Evolutionary conservation across 2,888 invertebrate genomes (phyloP), one percentile per base, ranked within the genome.

Genomic region (Drosophila greeni): DNA sequence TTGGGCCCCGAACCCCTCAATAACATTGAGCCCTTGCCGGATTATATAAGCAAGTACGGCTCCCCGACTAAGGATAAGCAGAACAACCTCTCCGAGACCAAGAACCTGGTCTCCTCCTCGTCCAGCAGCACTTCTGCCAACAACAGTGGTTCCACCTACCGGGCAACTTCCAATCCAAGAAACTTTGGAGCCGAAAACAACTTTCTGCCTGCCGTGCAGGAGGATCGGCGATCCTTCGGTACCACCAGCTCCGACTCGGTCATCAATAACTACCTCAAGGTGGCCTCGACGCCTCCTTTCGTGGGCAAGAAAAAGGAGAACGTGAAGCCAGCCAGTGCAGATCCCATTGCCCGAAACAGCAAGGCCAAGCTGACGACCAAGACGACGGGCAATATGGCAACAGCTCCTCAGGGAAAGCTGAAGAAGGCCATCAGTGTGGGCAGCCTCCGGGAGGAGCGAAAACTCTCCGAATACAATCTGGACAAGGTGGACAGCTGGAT

Each of bases 401-500:
- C 34, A 9, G 26, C 64, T 7, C 12, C 31, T 8, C 34, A 37
- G 5, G 72, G 73, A 0, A 86, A 82, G 20, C 72, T 76, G 2
- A 81, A 75, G 66, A 86, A 86, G 53, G 79, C 86, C 14, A 76
- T 81, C 39, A 85, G 85, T 55, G 83, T 82, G 54, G 76, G 85
- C 11, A 82, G 74, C 36, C 64, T 85, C 29, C 75, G 88, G 2
- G 86, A 89, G 62, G 88, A 89, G 54, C 82, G 87, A 0, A 88
- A 87, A 65, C 66, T 89, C 6, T 86, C 84, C 49, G 88, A 89
- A 58, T 89, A 89, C 59, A 86, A 89, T 74, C 74, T 89, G 62
- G 89, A 89, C 62, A 88, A 89, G 73, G 86, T 89, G 31, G 89
- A 89, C 54, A 88, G 87, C 58, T 89, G 89, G 89, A 89, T 89